Evolutionary conservation across 1,140 invertebrate genomes (phyloP), one percentile per base, ranked within the genome.

Genomic region (Lucilia sericata): DNA sequence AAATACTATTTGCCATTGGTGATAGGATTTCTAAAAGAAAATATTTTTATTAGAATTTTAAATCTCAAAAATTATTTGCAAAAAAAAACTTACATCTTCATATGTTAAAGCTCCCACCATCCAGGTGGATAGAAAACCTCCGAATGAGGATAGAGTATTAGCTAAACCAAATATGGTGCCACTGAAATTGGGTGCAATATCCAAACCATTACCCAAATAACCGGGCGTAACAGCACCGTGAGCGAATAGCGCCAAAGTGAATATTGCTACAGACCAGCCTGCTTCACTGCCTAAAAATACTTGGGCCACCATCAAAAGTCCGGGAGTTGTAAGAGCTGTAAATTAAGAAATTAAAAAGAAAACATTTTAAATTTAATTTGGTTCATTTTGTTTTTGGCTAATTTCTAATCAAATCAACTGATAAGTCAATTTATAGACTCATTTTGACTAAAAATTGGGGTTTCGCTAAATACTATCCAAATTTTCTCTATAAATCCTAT

Each of bases 121-220:
- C 87, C 93, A 94, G 0, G 96, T 95, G 49, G 96, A 97, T 0
- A 98, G 87, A 89, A 95, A 98, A 25, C 97, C 97, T 21, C 97
- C 96, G 74, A 97, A 92, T 0, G 97, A 98, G 0, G 96, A 97
- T 82, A 98, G 90, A 0, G 96, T 98, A 88, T 98, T 98, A 8
- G 96, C 96, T 88, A 98, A 93, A 12, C 97, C 97, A 91, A 98
- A 98, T 83, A 98, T 95, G 2, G 96, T 97, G 83, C 97, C 97
- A 81, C 96, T 96, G 91, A 96, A 98, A 87, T 96, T 96, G 7
- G 96, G 96, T 3, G 97, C 97, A 87, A 98, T 97, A 87, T 98
- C 97, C 65, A 97, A 92, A 30, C 96, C 96, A 88, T 98, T 98
- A 82, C 97, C 95, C 25, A 98, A 92, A 90, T 97, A 98, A 5